Conservation (phyloP, 2,888 invertebrate genomes). For the Andrena flavipes region DNA sequence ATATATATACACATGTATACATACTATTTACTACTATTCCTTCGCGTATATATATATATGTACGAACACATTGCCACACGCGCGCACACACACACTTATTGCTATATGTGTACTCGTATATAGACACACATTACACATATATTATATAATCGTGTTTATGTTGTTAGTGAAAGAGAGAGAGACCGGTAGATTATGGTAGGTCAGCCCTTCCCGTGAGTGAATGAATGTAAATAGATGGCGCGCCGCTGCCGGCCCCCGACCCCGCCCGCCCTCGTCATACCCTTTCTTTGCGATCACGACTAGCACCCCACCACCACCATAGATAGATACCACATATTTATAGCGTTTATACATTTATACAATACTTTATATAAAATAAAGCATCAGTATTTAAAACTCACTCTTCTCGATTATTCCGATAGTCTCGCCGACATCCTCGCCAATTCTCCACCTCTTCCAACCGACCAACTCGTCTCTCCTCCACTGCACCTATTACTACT, state of each 20-base stretch:
- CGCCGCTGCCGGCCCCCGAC: conserved; percentile 84
- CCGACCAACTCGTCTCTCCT: too few species aligned
- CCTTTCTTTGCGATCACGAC: conserved; percentile 85
- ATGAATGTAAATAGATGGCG: conserved; percentile 85
- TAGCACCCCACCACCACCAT: conserved; percentile 85
- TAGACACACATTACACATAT: conserved; percentile 77
- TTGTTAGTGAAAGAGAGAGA: conserved; percentile 81
- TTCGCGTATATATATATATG: conserved; percentile 69
- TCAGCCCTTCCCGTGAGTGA: conserved; percentile 84
- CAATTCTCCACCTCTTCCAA: not conserved
- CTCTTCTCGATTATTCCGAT: conserved; percentile 39
- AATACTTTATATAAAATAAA: conserved; percentile 85
- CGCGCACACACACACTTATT: conserved; percentile 72
- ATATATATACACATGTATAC: conserved; percentile 75
- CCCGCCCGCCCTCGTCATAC: conserved; percentile 84
- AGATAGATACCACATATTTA: conserved; percentile 85
- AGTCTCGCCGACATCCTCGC: not conserved
- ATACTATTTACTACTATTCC: conserved; percentile 69
- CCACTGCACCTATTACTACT: too few species aligned
- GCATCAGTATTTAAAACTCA: conserved; percentile 85
- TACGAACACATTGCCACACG: conserved; percentile 74
- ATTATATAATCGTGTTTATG: conserved; percentile 82
- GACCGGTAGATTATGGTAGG: conserved; percentile 85
- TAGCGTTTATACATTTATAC: conserved; percentile 85
- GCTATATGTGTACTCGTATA: conserved; percentile 75